phyloP scores from a whole-genome alignment of 2,888 invertebrate genomes.

The Spialia ferax region DNA sequence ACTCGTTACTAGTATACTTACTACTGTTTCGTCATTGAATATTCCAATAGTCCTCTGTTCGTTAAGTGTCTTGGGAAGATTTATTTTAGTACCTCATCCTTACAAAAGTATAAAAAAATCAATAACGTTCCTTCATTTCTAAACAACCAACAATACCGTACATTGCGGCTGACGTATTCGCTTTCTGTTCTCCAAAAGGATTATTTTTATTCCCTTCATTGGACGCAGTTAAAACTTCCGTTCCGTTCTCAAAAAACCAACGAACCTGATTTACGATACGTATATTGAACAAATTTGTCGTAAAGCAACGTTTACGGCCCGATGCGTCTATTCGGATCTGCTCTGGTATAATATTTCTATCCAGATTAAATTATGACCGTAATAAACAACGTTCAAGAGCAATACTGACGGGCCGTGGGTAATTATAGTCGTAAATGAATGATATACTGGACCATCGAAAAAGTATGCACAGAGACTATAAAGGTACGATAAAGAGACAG shows the following conservation, averaged over 20 bases:
- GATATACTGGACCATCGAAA: conserved; percentile 40
- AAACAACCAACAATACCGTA: conserved; percentile 20
- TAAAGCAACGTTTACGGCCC: conserved; percentile 64
- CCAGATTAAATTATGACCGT: conserved; percentile 50
- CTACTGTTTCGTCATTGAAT: background rate
- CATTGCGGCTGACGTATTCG: conserved; percentile 15
- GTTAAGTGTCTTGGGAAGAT: background rate
- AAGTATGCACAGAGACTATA: conserved; percentile 17
- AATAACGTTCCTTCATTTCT: conserved; percentile 18
- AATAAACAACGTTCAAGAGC: conserved; percentile 39
- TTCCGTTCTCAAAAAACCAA: conserved; percentile 67
- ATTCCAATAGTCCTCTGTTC: background rate
- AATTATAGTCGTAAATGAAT: conserved; percentile 45
- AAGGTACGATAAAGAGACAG: too few relatives aligned
- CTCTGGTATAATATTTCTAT: conserved; percentile 51
- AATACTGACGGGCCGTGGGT: conserved; percentile 37
- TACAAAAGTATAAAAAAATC: background rate
- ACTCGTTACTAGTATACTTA: background rate
- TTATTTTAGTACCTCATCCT: background rate
- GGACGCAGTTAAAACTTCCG: conserved; percentile 60
- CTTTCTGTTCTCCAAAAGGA: conserved; percentile 38
- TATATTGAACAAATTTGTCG: conserved; percentile 78
- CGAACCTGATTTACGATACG: conserved; percentile 71
- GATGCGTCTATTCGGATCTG: conserved; percentile 47
- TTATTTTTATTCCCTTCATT: conserved; percentile 45